Conservation (phyloP, 2,113 vertebrate species). For the Anas platyrhynchos region DNA sequence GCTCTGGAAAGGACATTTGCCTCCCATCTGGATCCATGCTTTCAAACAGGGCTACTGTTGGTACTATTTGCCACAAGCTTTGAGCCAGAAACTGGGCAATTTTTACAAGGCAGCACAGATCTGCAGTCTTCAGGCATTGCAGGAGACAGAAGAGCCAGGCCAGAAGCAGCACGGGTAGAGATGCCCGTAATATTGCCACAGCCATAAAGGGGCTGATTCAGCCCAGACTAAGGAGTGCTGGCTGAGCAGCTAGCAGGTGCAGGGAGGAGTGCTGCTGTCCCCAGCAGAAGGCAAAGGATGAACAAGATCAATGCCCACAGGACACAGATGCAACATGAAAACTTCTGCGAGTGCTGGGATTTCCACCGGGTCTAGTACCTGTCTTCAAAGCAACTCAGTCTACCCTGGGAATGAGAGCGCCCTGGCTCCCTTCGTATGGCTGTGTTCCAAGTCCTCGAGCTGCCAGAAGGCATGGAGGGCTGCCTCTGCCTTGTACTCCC, state of each 20-base stretch:
- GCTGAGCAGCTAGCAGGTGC: neutral
- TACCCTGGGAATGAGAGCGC: no score
- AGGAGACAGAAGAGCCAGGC: neutral
- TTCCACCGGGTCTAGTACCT: no score
- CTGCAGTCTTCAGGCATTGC: rapidly evolving
- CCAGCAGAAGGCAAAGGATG: neutral
- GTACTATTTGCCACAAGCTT: neutral
- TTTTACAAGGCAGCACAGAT: neutral
- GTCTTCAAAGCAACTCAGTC: no score
- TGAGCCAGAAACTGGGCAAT: neutral
- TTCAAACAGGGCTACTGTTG: neutral
- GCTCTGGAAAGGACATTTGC: neutral
- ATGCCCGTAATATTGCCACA: neutral
- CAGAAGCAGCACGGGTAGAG: neutral
- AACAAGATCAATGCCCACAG: neutral
- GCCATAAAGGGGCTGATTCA: no score
- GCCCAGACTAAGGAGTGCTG: neutral
- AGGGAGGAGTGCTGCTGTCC: neutral
- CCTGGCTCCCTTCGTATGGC: no score
- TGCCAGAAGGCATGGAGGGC: no score
- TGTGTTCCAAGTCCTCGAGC: no score
- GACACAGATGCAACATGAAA: no score
- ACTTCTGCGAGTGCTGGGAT: no score
- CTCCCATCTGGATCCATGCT: neutral
- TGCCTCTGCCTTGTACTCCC: no score